Conservation (phyloP, 2,113 vertebrate genomes). For the Galeopterus variegatus region DNA sequence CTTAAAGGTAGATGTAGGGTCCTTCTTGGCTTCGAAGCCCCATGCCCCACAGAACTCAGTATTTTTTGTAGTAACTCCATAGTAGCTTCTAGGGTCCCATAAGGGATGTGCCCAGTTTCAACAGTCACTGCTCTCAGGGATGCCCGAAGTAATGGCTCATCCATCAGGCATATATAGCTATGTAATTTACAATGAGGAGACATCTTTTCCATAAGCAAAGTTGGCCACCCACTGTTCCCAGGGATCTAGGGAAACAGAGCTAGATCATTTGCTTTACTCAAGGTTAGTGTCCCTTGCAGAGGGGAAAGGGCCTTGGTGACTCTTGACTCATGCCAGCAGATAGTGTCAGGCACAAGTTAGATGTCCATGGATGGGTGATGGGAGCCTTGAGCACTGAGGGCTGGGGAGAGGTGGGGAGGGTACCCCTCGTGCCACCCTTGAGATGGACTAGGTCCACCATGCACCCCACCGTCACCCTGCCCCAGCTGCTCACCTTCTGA, state of each 20-base stretch:
- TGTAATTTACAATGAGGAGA: background rate
- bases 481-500: slow-evolving; percentile 86
- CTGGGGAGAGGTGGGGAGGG: background rate
- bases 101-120: background rate
- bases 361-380: background rate
- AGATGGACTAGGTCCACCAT: accelerated
- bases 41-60: background rate
- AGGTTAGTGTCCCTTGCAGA: background rate
- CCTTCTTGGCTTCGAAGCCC: background rate
- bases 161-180: background rate
- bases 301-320: background rate
- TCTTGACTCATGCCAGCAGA: background rate
- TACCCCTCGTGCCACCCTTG: background rate
- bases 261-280: background rate
- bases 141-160: background rate
- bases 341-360: accelerated
- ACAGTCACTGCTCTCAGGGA: background rate
- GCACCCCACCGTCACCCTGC: accelerated
- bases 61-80: background rate
- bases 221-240: background rate
- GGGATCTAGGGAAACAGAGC: background rate
- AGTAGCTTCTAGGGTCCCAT: background rate
- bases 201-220: slow-evolving; percentile 16
- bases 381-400: background rate
- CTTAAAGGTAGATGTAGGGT: background rate